Evolutionary conservation across 2,113 vertebrate genomes (phyloP), one percentile per base, ranked within the genome.

Genomic region (Brachirus orientalis): DNA sequence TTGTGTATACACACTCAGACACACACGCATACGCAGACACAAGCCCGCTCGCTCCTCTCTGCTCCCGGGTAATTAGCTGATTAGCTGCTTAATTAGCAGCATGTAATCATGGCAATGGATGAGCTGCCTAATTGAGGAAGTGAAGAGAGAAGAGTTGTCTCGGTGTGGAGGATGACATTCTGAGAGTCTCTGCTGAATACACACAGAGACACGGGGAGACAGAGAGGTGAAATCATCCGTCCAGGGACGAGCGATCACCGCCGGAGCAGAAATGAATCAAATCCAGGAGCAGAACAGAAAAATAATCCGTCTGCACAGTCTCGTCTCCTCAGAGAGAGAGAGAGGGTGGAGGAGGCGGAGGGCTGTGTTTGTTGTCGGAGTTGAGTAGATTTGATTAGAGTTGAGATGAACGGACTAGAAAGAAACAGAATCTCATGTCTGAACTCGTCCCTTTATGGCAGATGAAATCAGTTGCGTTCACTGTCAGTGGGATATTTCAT

Each of bases 51-150:
- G 48, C 55, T 80, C 75, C 74, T 84, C 79, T 76, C 75, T 79
- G 80, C 80, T 84, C 69, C 64, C 56, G 77, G 77, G 76, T 90
- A 90, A 91, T 91, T 90, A 92, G 90, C 87, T 88, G 85, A 91
- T 92, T 91, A 91, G 90, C 87, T 81, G 81, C 77, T 79, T 89
- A 90, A 92, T 91, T 89, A 91, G 89, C 84, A 85, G 77, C 81
- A 84, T 86, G 86, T 86, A 89, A 85, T 91, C 86, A 83, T 69
- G 85, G 80, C 75, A 75, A 80, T 87, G 77, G 87, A 92, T 87
- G 84, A 90, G 79, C 84, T 51, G 72, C 82, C 67, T 76, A 86
- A 87, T 85, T 75, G 85, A 86, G 78, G 86, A 83, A 82, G 78
- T 85, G 77, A 79, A 84, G 81, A 85, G 80, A 71, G 73, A 60